Evolutionary conservation across 2,113 vertebrate genomes (phyloP), one percentile per base, ranked within the genome.

Genomic region (Oplegnathus fasciatus): DNA sequence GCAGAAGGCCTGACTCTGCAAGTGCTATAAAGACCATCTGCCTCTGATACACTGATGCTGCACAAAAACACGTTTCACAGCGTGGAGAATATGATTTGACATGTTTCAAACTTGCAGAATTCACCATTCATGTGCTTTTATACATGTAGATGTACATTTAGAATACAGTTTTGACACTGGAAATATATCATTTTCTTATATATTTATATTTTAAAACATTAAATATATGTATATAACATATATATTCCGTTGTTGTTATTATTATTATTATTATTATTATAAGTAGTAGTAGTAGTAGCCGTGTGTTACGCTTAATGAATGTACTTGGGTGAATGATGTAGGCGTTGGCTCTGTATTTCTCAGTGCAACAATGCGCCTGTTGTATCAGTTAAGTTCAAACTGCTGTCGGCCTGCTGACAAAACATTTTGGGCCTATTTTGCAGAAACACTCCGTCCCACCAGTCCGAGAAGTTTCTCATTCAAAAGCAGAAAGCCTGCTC

Each of bases 1-100:
- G 78, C 74, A 71, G 50, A 58, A 85, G 69, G 55, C 73, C 70
- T 86, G 87, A 86, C 83, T 9, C 72, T 82, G 86, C 75, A 76
- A 52, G 20, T 74, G 30, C 14, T 42, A 2, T 1, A 40, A 10
- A 75, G 57, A 86, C 75, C 58, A 68, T 85, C 83, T 87, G 78
- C 40, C 14, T 28, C 42, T 24, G 11, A 68, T 5, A 9, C 70
- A 15, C 64, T 69, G 37, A 48, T 20, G 1, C 28, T 57, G 44
- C 55, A 61, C n/a, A 37, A 61, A 18, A 24, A 32, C 1, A 20
- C 4, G 1, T 26, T 55, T 65, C 2, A 8, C 24, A 64, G 26
- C 10, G 5, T 26, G 24, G 1, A 68, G 26, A 4, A 20, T 2
- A 3, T 8, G 18, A 32, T 80, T 32, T 11, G 7, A 24, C 7